A percentile compares a stretch with the other conserved stretches of the same genome.
These are phyloP conservation scores for Neoitamus cyanurus DNA, from an alignment of 2,888 invertebrate species.

Conservation along the genomic window DNA sequence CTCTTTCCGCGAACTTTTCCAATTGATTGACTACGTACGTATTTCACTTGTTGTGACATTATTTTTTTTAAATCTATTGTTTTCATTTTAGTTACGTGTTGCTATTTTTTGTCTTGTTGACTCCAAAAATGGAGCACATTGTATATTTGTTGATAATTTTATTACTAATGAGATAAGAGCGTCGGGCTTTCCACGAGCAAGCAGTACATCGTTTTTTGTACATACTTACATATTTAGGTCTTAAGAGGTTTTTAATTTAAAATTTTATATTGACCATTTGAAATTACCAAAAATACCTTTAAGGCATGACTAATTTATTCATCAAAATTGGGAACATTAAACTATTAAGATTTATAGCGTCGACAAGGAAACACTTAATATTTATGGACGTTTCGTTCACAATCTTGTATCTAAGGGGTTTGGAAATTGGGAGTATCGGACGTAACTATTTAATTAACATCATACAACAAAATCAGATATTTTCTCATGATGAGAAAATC, in stretches of 20 bases:
- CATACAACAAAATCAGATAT: not conserved
- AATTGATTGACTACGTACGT: not conserved
- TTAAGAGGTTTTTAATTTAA: not conserved
- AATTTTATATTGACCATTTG: not conserved
- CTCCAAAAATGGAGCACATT: not conserved
- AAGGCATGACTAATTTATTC: slow-evolving; percentile 4
- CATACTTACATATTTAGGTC: not conserved
- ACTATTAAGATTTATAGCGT: not conserved
- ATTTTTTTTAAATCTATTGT: not conserved
- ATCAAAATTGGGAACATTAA: not conserved
- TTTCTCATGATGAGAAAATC: not conserved
- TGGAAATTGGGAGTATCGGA: not conserved
- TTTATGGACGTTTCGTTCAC: not conserved
- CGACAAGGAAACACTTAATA: not conserved
- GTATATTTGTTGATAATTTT: slow-evolving; percentile 40
- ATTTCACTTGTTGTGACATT: not conserved
- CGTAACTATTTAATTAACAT: not conserved
- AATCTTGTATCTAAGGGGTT: not conserved
- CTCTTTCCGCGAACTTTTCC: not conserved
- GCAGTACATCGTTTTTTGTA: not conserved
- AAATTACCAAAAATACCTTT: slow-evolving; percentile 31
- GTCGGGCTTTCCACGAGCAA: not conserved
- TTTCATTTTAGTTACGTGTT: slow-evolving; percentile 19
- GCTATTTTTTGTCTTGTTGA: slow-evolving; percentile 15
- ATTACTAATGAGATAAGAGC: not conserved